Percentiles rank a stretch among this genome's conserved stretches.
These are phyloP conservation scores for Epinephelus coioides DNA, from an alignment of 2,797 vertebrate genomes.

Conservation along the genomic window DNA sequence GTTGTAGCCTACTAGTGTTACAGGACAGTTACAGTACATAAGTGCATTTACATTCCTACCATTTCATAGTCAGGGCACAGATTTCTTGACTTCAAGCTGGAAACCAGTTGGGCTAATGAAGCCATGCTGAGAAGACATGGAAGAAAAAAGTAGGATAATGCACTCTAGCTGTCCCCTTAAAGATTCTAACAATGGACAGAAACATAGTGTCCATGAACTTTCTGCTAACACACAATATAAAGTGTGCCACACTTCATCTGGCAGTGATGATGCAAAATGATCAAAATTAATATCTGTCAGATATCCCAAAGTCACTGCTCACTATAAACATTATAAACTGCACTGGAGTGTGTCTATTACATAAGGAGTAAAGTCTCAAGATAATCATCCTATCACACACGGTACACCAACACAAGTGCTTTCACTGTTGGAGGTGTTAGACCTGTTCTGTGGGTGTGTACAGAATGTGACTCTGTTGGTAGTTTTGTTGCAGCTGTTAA, in stretches of 20 bases:
- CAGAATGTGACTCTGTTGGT: not conserved
- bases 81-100: constrained; percentile 90
- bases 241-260: not conserved
- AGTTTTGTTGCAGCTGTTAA: too few relatives aligned
- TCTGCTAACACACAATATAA: too few relatives aligned
- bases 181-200: not conserved
- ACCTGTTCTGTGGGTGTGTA: not conserved
- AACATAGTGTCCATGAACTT: not conserved
- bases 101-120: constrained; percentile 88
- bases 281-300: not conserved
- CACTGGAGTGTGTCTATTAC: not conserved
- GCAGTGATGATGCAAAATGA: not conserved
- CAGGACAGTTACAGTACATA: not conserved
- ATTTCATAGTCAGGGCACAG: constrained; percentile 95
- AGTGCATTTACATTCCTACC: constrained; percentile 79
- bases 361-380: not conserved
- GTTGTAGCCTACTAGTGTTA: too few relatives aligned
- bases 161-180: not conserved
- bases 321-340: not conserved
- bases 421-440: not conserved
- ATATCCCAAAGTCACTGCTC: not conserved
- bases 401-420: not conserved
- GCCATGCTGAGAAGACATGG: constrained; percentile 87
- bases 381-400: constrained; percentile 1
- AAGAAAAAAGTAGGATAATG: not conserved